Evolutionary conservation across 2,113 vertebrate genomes (phyloP).

Genomic region (Nothobranchius furzeri): DNA sequence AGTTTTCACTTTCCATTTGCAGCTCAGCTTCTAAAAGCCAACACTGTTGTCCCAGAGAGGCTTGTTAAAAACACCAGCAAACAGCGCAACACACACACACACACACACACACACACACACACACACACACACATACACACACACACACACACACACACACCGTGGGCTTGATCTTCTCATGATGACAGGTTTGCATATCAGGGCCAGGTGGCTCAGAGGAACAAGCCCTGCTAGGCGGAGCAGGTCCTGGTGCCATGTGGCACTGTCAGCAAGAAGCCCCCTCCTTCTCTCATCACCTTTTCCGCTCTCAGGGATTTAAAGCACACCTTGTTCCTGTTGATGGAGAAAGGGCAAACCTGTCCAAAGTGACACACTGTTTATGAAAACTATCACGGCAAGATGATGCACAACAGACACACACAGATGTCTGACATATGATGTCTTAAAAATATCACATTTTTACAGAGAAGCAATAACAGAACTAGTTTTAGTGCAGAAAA

Average conservation of each 20-base stretch:
- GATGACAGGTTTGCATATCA: constrained; percentile 48
- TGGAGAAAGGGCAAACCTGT: constrained; percentile 32
- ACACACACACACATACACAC: no score
- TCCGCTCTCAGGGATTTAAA: constrained; percentile 27
- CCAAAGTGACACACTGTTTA: constrained; percentile 24
- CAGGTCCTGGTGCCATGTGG: constrained; percentile 55
- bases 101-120: background rate
- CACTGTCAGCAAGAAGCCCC: constrained; percentile 23
- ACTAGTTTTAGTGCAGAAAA: background rate
- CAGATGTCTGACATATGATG: background rate
- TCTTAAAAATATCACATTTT: constrained; percentile 8
- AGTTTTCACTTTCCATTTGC: constrained; percentile 25
- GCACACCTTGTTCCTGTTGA: constrained; percentile 51
- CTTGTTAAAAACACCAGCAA: constrained; percentile 41
- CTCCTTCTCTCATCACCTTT: constrained; percentile 6
- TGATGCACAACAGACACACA: background rate
- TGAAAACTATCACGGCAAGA: constrained; percentile 21
- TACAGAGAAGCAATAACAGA: background rate
- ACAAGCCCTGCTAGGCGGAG: constrained; percentile 29
- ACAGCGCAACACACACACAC: constrained; percentile 11
- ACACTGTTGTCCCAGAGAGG: constrained; percentile 16
- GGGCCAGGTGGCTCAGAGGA: constrained; percentile 55
- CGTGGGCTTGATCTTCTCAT: constrained; percentile 33
- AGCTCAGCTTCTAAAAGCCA: constrained; percentile 11
- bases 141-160: constrained; percentile 25